A percentile compares a stretch with the other conserved stretches of the same genome.
These are phyloP conservation scores for Cataglyphis albicans DNA, from an alignment of 2,888 invertebrate genomes.

Conservation along the genomic window DNA sequence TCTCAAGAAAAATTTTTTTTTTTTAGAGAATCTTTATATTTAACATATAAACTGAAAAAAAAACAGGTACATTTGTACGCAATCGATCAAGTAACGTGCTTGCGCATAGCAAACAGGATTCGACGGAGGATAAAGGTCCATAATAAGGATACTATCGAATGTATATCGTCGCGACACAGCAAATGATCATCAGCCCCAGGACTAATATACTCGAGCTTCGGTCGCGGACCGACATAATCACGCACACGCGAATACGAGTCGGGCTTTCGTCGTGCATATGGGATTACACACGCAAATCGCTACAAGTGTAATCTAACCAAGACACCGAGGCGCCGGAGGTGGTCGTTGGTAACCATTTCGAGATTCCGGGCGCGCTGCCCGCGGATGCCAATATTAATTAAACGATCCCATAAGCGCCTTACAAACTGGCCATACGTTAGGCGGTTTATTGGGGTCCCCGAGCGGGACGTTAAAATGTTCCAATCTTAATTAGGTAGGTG, in stretches of 20 bases:
- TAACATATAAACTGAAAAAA: neutral
- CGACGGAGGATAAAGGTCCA: neutral
- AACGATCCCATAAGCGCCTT: conserved; percentile 85
- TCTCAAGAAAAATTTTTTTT: neutral
- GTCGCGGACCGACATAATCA: neutral
- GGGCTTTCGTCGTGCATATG: conserved; percentile 3
- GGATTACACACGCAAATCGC: conserved; percentile 48
- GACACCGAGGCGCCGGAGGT: conserved; percentile 82
- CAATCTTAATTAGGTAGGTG: conserved; percentile 86
- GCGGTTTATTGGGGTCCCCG: conserved; percentile 83
- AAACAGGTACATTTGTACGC: neutral
- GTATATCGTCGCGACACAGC: conserved; percentile 38
- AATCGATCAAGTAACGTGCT: conserved; percentile 24
- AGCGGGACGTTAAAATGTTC: conserved; percentile 84
- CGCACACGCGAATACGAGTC: conserved; percentile 15
- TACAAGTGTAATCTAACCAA: conserved; percentile 63
- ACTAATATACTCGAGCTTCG: conserved; percentile 34
- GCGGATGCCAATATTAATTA: conserved; percentile 85
- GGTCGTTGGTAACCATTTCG: conserved; percentile 77
- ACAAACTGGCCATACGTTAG: conserved; percentile 84
- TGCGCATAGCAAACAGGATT: conserved; percentile 30
- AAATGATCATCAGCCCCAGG: conserved; percentile 40
- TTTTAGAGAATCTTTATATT: neutral
- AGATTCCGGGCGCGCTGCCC: conserved; percentile 69
- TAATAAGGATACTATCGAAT: conserved; percentile 40